A percentile compares a stretch with the other conserved stretches of the same genome.
Evolutionary conservation across 2,888 invertebrate species (phyloP).

Genomic region (Drosophila colorata): DNA sequence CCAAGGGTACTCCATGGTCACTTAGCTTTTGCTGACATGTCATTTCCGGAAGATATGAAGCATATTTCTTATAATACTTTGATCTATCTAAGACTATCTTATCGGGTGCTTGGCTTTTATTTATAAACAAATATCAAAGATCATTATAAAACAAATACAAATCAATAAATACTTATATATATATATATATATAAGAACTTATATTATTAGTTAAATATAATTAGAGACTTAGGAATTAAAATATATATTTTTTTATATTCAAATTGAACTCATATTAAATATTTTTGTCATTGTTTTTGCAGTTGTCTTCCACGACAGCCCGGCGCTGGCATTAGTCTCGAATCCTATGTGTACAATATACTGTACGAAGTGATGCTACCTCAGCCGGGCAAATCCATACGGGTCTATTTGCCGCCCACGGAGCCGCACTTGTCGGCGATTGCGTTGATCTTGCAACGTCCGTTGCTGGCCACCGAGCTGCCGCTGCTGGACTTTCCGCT

Average conservation of each 20-base stretch:
- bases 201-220: neutral
- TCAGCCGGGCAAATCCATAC: slow-evolving; percentile 94
- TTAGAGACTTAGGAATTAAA: no score
- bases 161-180: neutral
- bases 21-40: neutral
- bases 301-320: slow-evolving; percentile 93
- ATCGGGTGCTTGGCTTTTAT: slow-evolving; percentile 14
- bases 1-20: neutral
- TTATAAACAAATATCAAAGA: slow-evolving; percentile 2
- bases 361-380: slow-evolving; percentile 97
- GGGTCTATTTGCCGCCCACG: slow-evolving; percentile 90
- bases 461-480: slow-evolving; percentile 92
- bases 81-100: slow-evolving; percentile 19
- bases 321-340: slow-evolving; percentile 92
- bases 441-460: slow-evolving; percentile 90
- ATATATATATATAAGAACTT: neutral
- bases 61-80: neutral
- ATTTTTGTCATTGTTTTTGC: slow-evolving; percentile 23
- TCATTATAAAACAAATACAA: neutral
- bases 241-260: no score
- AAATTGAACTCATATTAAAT: neutral
- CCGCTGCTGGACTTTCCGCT: slow-evolving; percentile 97
- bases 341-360: slow-evolving; percentile 97
- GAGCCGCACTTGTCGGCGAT: slow-evolving; percentile 89
- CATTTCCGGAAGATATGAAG: neutral